phyloP scores from a whole-genome alignment of 2,113 vertebrate genomes.

The Pachypanchax playfairii region DNA sequence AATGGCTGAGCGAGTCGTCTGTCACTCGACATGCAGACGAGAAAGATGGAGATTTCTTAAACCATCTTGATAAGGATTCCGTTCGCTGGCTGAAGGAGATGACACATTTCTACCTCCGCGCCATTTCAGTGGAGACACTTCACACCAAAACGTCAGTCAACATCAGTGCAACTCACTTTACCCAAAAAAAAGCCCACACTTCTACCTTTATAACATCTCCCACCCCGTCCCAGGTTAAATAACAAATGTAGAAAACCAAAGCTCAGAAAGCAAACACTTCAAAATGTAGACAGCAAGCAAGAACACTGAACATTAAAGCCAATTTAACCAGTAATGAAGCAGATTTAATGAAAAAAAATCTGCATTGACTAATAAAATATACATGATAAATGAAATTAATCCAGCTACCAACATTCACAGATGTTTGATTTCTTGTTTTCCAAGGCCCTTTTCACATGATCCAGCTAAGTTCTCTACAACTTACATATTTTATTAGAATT shows the following conservation, averaged over 20 bases:
- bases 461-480: too few relatives aligned
- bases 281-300: too few relatives aligned
- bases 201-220: constrained; percentile 51
- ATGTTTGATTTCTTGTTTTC: too few relatives aligned
- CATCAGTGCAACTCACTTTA: constrained; percentile 52
- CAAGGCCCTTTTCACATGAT: too few relatives aligned
- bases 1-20: constrained; percentile 35
- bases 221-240: constrained; percentile 45
- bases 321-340: too few relatives aligned
- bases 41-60: constrained; percentile 48
- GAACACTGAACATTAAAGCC: too few relatives aligned
- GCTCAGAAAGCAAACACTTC: constrained; percentile 32
- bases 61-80: constrained; percentile 61
- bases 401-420: too few relatives aligned
- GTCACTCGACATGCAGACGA: constrained; percentile 41
- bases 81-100: constrained; percentile 61
- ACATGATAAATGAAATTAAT: too few relatives aligned
- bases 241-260: constrained; percentile 39
- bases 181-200: constrained; percentile 34
- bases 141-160: constrained; percentile 62
- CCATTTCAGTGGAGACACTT: constrained; percentile 61
- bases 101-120: constrained; percentile 61
- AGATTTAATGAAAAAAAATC: too few relatives aligned
- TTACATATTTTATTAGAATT: too few relatives aligned
- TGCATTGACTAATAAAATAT: too few relatives aligned